Evolutionary conservation across 2,113 vertebrate genomes (phyloP).

Genomic region (Bungarus multicinctus): DNA sequence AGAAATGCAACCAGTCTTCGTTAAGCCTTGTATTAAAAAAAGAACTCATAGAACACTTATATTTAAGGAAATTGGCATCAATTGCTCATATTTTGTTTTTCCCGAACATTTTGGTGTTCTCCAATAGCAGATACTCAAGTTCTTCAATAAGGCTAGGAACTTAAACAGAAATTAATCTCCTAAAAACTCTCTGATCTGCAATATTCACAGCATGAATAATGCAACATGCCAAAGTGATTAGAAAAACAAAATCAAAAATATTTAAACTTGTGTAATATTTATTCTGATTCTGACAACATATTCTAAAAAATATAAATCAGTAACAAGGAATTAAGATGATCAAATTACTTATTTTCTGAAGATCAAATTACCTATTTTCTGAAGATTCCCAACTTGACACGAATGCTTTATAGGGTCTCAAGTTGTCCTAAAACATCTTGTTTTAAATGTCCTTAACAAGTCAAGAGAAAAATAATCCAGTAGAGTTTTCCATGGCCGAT

Average conservation of each 20-base stretch:
- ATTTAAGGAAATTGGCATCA: neutral
- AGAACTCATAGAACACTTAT: fast-evolving
- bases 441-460: neutral
- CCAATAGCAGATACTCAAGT: neutral
- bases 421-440: neutral
- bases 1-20: neutral
- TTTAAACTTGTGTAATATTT: neutral
- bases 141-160: neutral
- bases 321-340: neutral
- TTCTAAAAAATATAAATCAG: neutral
- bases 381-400: neutral
- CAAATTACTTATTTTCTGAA: neutral
- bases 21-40: neutral
- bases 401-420: neutral
- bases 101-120: neutral
- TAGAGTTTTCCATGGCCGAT: neutral
- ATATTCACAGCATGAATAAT: neutral
- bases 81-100: neutral
- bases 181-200: neutral
- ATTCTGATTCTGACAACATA: neutral
- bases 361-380: neutral
- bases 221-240: fast-evolving
- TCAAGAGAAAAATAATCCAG: neutral
- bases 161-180: neutral
- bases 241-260: neutral